phyloP scores from a whole-genome alignment of 2,797 vertebrate genomes.

The Molossus alvarezi region DNA sequence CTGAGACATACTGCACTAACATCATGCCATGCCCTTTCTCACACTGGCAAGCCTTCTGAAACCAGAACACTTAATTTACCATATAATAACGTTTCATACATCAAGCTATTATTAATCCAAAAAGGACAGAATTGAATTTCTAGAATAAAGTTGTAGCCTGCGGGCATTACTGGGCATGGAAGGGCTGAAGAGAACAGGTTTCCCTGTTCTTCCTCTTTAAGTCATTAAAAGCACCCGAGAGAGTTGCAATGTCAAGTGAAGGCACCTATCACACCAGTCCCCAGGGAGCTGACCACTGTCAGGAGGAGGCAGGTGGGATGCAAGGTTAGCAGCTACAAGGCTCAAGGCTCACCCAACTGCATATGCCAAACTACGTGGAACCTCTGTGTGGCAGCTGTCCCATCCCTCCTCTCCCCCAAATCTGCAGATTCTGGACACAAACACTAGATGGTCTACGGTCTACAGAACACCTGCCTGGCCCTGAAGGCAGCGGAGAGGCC shows the following conservation, averaged over 20 bases:
- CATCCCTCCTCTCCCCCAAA: not conserved
- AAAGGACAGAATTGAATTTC: slow-evolving; percentile 62
- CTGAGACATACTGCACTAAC: not conserved
- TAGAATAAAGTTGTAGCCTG: slow-evolving; percentile 46
- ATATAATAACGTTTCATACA: not conserved
- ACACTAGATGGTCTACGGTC: not conserved
- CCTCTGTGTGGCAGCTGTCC: not conserved
- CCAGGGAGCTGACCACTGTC: not conserved
- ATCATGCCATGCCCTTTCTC: not conserved
- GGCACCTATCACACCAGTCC: not conserved
- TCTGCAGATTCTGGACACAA: not conserved
- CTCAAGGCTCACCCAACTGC: not conserved
- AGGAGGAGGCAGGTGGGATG: not conserved
- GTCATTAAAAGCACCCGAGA: slow-evolving; percentile 15
- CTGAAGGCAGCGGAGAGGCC: fast-evolving
- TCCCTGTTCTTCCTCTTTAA: not conserved
- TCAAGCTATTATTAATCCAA: not conserved
- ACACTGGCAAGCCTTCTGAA: not conserved
- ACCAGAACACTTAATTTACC: not conserved
- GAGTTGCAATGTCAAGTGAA: not conserved
- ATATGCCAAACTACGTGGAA: not conserved
- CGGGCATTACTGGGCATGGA: not conserved
- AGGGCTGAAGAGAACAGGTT: not conserved
- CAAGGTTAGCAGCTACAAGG: not conserved
- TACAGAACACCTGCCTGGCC: not conserved